These are phyloP conservation scores for Phalera bucephala DNA, from an alignment of 2,888 invertebrate genomes.

Conservation along the genomic window DNA sequence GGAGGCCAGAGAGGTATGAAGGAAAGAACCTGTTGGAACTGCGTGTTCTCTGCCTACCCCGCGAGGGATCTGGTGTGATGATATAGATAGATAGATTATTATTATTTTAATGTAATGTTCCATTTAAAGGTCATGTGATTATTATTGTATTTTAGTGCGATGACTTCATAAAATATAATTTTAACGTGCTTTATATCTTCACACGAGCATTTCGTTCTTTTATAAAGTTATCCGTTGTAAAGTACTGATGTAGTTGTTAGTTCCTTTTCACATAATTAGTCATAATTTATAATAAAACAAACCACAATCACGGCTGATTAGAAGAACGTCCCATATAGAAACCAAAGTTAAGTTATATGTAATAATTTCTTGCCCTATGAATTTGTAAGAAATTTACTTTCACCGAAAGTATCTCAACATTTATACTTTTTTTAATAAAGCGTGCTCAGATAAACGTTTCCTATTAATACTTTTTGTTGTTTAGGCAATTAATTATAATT, in stretches of 20 bases:
- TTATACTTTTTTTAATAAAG: constrained; percentile 34
- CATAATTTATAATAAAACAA: constrained; percentile 1
- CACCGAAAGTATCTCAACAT: background rate
- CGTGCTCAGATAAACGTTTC: constrained; percentile 59
- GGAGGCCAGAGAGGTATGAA: too few relatives aligned
- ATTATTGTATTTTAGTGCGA: too few relatives aligned
- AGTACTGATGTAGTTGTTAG: constrained; percentile 21
- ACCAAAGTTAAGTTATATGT: constrained; percentile 14
- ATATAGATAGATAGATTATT: too few relatives aligned
- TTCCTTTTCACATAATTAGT: constrained; percentile 10
- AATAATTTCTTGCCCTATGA: constrained; percentile 20
- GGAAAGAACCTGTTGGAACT: too few relatives aligned
- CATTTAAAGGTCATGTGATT: too few relatives aligned
- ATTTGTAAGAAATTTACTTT: constrained; percentile 1
- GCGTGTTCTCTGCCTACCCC: too few relatives aligned
- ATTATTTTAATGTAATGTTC: too few relatives aligned
- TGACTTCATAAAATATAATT: too few relatives aligned
- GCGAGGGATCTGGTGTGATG: too few relatives aligned
- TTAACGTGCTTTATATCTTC: constrained; percentile 10
- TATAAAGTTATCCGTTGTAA: constrained; percentile 19
- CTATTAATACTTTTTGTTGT: constrained; percentile 38
- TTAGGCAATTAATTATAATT: constrained; percentile 7
- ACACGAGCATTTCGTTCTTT: constrained; percentile 20
- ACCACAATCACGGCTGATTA: background rate
- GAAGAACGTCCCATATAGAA: constrained; percentile 11